Evolutionary conservation across 2,797 vertebrate genomes (phyloP), one percentile per base, ranked within the genome.

Genomic region (Synanceia verrucosa): DNA sequence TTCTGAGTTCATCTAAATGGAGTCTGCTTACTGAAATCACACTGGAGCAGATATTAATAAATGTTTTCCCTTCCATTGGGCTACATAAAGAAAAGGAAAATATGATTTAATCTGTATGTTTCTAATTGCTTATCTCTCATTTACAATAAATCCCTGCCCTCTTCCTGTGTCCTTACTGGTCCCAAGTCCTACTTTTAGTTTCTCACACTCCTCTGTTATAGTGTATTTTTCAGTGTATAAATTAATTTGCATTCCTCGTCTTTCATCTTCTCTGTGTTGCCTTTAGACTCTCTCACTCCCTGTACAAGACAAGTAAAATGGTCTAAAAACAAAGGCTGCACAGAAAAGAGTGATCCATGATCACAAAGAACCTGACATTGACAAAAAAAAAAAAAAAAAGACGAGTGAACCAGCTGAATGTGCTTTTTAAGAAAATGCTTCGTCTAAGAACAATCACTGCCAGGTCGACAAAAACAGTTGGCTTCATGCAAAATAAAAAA

Each of bases 381-480:
- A n/a, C n/a, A n/a, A n/a, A n/a, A n/a, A n/a, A n/a, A n/a, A n/a
- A n/a, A n/a, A n/a, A n/a, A n/a, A n/a, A n/a, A n/a, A n/a, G n/a
- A n/a, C n/a, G n/a, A n/a, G n/a, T n/a, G n/a, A n/a, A n/a, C n/a
- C n/a, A n/a, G n/a, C n/a, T n/a, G n/a, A n/a, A n/a, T n/a, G n/a
- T n/a, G n/a, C n/a, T n/a, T n/a, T n/a, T n/a, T n/a, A n/a, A n/a
- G n/a, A n/a, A n/a, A n/a, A n/a, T n/a, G n/a, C n/a, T n/a, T n/a
- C n/a, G n/a, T n/a, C n/a, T n/a, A n/a, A n/a, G n/a, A n/a, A 29
- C 47, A 50, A 28, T 53, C 2, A 5, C 53, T 47, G 58, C 24
- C 57, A 55, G 41, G 28, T 55, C 65, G 64, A 39, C 7, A 8
- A 47, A 57, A 50, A 62, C 36, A 33, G 37, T 26, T 48, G 46